These are phyloP conservation scores for Drosophila aldrichi DNA, from an alignment of 2,888 invertebrate species.

Conservation along the genomic window DNA sequence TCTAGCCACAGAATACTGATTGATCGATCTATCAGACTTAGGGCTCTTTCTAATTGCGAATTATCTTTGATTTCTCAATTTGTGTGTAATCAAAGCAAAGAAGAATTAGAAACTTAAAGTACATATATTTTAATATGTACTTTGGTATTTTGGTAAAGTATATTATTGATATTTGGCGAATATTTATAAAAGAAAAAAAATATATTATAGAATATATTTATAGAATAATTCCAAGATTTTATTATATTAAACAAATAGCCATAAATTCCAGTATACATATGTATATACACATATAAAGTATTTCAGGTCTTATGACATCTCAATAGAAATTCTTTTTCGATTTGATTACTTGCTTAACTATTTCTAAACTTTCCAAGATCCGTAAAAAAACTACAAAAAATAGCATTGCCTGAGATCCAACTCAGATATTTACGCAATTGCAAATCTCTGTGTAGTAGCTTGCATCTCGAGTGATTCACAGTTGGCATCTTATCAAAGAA, in stretches of 20 bases:
- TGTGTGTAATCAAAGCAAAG: neutral
- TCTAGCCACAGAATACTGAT: neutral
- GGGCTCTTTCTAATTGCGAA: neutral
- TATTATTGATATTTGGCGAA: neutral
- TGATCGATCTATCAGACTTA: neutral
- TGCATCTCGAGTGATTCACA: slow-evolving; percentile 34
- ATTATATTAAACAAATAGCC: too few species aligned
- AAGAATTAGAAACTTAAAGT: neutral
- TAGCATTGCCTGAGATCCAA: neutral
- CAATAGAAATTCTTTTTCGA: too few species aligned
- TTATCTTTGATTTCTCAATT: slow-evolving; percentile 5
- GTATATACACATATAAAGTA: too few species aligned
- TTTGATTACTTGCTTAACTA: neutral
- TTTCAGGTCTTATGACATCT: too few species aligned
- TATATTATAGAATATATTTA: neutral
- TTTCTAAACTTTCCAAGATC: neutral
- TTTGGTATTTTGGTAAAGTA: too few species aligned
- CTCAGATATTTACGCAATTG: neutral
- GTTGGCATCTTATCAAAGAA: slow-evolving; percentile 46
- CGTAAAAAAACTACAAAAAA: neutral
- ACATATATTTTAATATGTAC: too few species aligned
- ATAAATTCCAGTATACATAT: too few species aligned
- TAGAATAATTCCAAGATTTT: too few species aligned
- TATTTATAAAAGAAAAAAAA: too few species aligned
- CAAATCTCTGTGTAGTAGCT: slow-evolving; percentile 7